phyloP scores from a whole-genome alignment of 2,888 invertebrate genomes.

The Blera fallax region DNA sequence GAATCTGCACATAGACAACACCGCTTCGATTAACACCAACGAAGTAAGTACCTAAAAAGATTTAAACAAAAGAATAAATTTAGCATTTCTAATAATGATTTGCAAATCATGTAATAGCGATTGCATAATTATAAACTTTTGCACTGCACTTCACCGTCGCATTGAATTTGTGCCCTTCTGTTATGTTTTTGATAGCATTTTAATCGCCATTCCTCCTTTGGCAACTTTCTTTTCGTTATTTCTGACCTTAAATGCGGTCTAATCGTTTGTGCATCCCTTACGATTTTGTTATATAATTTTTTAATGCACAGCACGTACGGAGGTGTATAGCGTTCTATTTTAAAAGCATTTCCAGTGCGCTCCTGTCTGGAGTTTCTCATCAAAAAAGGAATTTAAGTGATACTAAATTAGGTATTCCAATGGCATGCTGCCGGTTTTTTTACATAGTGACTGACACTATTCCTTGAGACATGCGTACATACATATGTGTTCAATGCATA shows the following conservation, averaged over 20 bases:
- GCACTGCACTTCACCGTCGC: constrained; percentile 23
- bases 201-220: not conserved
- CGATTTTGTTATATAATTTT: constrained; percentile 41
- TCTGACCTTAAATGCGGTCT: constrained; percentile 21
- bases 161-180: constrained; percentile 9
- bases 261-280: not conserved
- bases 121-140: constrained; percentile 52
- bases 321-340: not conserved
- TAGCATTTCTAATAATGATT: not conserved
- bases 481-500: not conserved
- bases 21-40: constrained; percentile 14
- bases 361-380: not conserved
- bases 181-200: not conserved
- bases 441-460: not conserved
- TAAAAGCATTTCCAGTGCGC: not conserved
- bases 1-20: not conserved
- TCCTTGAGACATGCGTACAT: not conserved
- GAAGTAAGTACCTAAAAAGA: constrained; percentile 23
- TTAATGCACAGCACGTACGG: not conserved
- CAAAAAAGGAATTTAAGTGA: not conserved
- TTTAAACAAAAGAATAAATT: not conserved
- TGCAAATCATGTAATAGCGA: constrained; percentile 47
- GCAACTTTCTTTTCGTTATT: constrained; percentile 7
- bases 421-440: not conserved
- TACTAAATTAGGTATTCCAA: not conserved